A percentile compares a stretch with the other conserved stretches of the same genome.
phyloP scores from a whole-genome alignment of 2,888 invertebrate species.

The Hermaeophaga mercurialis region DNA sequence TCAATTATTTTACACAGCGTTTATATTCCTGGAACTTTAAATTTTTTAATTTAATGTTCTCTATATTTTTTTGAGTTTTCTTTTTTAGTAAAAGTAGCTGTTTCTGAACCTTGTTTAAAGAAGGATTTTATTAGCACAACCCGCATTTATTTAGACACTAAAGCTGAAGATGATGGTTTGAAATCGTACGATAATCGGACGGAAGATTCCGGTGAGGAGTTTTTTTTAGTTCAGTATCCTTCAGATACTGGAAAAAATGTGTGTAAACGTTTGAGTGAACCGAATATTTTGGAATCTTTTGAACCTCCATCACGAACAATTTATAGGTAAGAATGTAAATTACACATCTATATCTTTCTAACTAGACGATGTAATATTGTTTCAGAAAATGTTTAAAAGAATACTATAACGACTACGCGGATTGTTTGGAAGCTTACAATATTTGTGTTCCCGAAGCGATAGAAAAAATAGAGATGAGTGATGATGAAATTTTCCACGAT shows the following conservation, averaged over 20 bases:
- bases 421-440: conserved; percentile 61
- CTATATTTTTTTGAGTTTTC: no score
- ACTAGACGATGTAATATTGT: background rate
- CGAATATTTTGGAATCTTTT: conserved; percentile 44
- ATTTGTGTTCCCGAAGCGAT: conserved; percentile 35
- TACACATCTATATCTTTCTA: no score
- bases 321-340: conserved; percentile 19
- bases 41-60: no score
- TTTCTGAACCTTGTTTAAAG: conserved; percentile 45
- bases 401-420: conserved; percentile 69
- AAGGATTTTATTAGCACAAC: conserved; percentile 36
- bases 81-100: conserved; percentile 29
- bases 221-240: conserved; percentile 55
- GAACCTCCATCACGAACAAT: conserved; percentile 39
- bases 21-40: no score
- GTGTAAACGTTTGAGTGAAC: conserved; percentile 48
- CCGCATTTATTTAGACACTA: conserved; percentile 49
- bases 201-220: conserved; percentile 47
- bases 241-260: conserved; percentile 39
- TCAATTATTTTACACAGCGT: no score
- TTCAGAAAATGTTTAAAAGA: conserved; percentile 58
- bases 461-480: conserved; percentile 51
- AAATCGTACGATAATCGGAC: conserved; percentile 49
- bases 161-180: conserved; percentile 45
- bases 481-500: conserved; percentile 52